phyloP scores from a whole-genome alignment of 2,797 vertebrate genomes.

The Mareca strepera region DNA sequence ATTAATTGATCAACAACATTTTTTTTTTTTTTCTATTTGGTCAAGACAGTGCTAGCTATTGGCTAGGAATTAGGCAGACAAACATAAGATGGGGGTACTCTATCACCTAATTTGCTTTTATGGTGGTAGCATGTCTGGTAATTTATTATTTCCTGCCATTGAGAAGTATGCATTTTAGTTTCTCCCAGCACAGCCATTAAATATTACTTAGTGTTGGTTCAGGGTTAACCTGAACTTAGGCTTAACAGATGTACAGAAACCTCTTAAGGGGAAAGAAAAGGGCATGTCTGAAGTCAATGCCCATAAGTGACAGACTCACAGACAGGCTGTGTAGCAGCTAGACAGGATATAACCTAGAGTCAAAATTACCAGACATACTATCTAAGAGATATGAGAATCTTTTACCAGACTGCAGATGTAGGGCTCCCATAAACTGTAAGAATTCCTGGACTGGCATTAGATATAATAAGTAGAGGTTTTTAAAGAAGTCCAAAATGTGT shows the following conservation, averaged over 20 bases:
- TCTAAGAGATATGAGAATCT: background rate
- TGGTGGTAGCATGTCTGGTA: background rate
- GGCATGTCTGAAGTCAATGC: background rate
- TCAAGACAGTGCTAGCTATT: background rate
- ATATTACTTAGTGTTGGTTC: background rate
- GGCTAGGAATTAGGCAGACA: background rate
- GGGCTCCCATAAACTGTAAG: background rate
- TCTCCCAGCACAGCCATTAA: background rate
- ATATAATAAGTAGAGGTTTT: accelerated
- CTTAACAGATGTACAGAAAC: background rate
- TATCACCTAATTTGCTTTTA: background rate
- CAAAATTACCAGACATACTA: background rate
- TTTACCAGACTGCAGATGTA: background rate
- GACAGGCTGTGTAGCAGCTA: background rate
- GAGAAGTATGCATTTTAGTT: background rate
- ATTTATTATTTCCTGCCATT: background rate
- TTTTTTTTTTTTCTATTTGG: background rate
- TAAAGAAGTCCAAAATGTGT: accelerated
- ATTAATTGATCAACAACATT: background rate
- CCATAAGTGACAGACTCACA: background rate
- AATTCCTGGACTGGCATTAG: background rate
- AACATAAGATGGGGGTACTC: background rate
- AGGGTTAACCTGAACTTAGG: background rate
- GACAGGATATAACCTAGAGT: background rate
- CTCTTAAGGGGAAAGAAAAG: background rate